Evolutionary conservation across 1,140 invertebrate genomes (phyloP).

Genomic region (Ditylenchus dipsaci): DNA sequence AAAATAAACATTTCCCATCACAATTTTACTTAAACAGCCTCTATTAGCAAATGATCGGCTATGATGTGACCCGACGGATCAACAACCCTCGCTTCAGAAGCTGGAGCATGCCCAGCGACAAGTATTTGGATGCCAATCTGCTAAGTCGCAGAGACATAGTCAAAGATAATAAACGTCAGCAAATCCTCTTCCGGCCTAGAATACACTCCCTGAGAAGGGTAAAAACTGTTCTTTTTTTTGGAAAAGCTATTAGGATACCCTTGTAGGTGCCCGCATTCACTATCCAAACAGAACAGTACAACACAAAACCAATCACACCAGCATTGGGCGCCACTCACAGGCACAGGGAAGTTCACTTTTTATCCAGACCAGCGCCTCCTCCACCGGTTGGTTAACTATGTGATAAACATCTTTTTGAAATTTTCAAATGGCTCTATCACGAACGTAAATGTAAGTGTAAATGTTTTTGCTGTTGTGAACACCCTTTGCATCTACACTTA

Average conservation of each 20-base stretch:
- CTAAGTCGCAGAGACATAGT: constrained; percentile 13
- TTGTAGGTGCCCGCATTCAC: constrained; percentile 26
- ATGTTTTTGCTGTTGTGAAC: too few relatives aligned
- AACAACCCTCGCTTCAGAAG: constrained; percentile 27
- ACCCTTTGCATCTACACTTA: too few relatives aligned
- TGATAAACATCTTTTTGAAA: too few relatives aligned
- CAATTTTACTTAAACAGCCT: too few relatives aligned
- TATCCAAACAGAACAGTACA: constrained; percentile 25
- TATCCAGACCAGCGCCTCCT: background rate
- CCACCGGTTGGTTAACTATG: too few relatives aligned
- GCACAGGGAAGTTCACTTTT: background rate
- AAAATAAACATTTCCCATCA: too few relatives aligned
- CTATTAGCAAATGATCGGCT: constrained; percentile 29
- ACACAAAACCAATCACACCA: constrained; percentile 21
- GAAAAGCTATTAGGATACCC: too few relatives aligned
- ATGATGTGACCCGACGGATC: constrained; percentile 20
- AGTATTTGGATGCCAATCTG: constrained; percentile 6
- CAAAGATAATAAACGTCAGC: constrained; percentile 23
- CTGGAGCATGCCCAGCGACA: constrained; percentile 15
- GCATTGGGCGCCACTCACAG: constrained; percentile 11
- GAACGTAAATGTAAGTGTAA: too few relatives aligned
- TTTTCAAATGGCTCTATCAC: too few relatives aligned
- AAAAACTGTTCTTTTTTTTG: background rate
- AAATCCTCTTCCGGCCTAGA: constrained; percentile 23
- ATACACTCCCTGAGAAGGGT: constrained; percentile 21